Percentiles rank a stretch among this genome's conserved stretches.
phyloP scores from a whole-genome alignment of 2,888 invertebrate genomes.

The Andrena dorsata region DNA sequence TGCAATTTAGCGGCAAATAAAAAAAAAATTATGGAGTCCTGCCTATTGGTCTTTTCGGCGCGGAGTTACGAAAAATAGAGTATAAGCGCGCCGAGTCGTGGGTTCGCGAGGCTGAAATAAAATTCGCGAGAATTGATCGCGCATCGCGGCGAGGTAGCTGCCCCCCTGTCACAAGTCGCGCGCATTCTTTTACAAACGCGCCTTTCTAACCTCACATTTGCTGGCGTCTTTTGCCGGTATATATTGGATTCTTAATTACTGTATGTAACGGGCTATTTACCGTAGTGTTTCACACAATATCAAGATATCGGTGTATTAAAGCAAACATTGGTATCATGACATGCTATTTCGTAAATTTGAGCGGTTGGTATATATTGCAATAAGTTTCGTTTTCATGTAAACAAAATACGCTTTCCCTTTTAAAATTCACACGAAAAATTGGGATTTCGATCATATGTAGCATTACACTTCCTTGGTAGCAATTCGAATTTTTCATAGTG shows the following conservation, averaged over 20 bases:
- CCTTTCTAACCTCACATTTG: constrained; percentile 74
- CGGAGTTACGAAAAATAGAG: constrained; percentile 5
- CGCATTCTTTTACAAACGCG: constrained; percentile 75
- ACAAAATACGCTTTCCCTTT: constrained; percentile 1
- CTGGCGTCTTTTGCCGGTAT: constrained; percentile 56
- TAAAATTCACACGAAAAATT: neutral
- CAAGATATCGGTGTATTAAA: constrained; percentile 22
- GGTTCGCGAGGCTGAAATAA: constrained; percentile 70
- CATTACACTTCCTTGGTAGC: too few relatives aligned
- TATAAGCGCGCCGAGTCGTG: constrained; percentile 18
- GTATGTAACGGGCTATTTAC: constrained; percentile 15
- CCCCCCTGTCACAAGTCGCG: constrained; percentile 68
- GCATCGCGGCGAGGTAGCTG: constrained; percentile 69
- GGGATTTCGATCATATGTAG: too few relatives aligned
- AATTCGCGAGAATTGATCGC: constrained; percentile 79
- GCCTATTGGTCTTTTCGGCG: neutral
- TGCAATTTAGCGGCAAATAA: neutral
- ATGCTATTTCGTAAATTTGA: constrained; percentile 80
- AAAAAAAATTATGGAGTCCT: neutral
- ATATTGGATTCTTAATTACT: constrained; percentile 33
- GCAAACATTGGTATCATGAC: constrained; percentile 69
- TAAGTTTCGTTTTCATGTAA: constrained; percentile 1
- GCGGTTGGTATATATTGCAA: constrained; percentile 69
- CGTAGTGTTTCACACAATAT: neutral
- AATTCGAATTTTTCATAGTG: too few relatives aligned